Evolutionary conservation across 53 echinoderm and acorn worm species (phyloP).

Genomic region (Antedon mediterranea): DNA sequence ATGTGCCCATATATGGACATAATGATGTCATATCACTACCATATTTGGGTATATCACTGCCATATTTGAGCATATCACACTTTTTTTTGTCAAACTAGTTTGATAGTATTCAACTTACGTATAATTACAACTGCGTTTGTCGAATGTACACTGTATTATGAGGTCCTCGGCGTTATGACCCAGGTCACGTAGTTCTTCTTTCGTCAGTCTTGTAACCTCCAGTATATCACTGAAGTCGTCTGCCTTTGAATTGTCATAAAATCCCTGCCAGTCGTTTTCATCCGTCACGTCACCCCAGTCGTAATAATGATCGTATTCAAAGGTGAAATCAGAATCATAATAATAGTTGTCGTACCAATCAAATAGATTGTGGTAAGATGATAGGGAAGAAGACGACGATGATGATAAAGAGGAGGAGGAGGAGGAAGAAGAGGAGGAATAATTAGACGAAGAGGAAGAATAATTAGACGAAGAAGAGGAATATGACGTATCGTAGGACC

Average conservation of each 20-base stretch:
- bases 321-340: slow-evolving; percentile 6
- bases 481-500: neutral
- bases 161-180: slow-evolving; percentile 70
- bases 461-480: neutral
- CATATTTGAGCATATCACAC: no score
- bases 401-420: neutral
- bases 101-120: slow-evolving; percentile 68
- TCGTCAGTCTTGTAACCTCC: slow-evolving; percentile 57
- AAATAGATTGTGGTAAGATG: neutral
- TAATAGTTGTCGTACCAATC: neutral
- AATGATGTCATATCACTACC: no score
- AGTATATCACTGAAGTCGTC: slow-evolving; percentile 79
- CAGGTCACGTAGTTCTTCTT: slow-evolving; percentile 30
- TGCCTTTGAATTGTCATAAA: slow-evolving; percentile 52
- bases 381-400: neutral
- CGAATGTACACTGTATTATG: slow-evolving; percentile 90
- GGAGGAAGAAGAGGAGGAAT: neutral
- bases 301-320: slow-evolving; percentile 61
- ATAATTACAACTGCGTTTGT: slow-evolving; percentile 68
- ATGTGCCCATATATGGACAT: no score
- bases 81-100: no score
- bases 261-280: slow-evolving; percentile 80
- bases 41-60: no score
- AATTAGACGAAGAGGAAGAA: neutral
- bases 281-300: slow-evolving; percentile 36